A percentile compares a stretch with the other conserved stretches of the same genome.
phyloP scores from a whole-genome alignment of 2,797 vertebrate species.

The Hafferia zeledoni region DNA sequence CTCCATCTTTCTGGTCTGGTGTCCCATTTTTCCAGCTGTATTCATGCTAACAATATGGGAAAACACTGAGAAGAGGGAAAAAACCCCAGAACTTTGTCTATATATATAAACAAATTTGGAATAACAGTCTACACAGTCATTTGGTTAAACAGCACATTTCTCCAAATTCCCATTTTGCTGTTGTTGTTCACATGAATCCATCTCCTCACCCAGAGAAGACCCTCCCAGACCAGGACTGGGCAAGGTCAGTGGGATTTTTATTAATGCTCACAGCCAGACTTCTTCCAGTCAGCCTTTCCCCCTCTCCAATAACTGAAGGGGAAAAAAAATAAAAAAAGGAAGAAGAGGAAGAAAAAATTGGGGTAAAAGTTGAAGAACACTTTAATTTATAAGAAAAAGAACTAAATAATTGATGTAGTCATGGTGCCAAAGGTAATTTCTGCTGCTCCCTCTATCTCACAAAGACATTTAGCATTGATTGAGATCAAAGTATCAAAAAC shows the following conservation, averaged over 20 bases:
- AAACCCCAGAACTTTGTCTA: not conserved
- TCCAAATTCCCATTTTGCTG: not conserved
- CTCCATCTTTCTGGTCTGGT: not conserved
- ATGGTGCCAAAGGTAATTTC: conserved; percentile 83
- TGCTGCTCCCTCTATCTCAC: conserved; percentile 81
- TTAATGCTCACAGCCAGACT: conserved; percentile 49
- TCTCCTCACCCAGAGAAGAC: not conserved
- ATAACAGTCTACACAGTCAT: not conserved
- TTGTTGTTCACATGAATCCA: not conserved
- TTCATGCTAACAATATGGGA: not conserved
- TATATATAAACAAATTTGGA: not conserved
- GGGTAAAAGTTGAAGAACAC: conserved; percentile 77
- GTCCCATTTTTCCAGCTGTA: not conserved
- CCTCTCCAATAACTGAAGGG: not conserved
- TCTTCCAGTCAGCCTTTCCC: conserved; percentile 6
- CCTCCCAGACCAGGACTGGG: not conserved
- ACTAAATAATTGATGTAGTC: conserved; percentile 82
- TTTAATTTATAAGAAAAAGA: conserved; percentile 83
- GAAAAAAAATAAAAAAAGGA: not conserved
- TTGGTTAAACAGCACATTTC: not conserved
- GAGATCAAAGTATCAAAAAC: conserved; percentile 88
- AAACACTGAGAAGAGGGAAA: not conserved
- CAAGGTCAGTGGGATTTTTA: conserved; percentile 45
- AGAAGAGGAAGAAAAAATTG: conserved; percentile 43
- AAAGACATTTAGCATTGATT: conserved; percentile 89